Evolutionary conservation across 23 tunicate genomes (phyloP), one percentile per base, ranked within the genome.

Genomic region (Aplidium turbinatum): DNA sequence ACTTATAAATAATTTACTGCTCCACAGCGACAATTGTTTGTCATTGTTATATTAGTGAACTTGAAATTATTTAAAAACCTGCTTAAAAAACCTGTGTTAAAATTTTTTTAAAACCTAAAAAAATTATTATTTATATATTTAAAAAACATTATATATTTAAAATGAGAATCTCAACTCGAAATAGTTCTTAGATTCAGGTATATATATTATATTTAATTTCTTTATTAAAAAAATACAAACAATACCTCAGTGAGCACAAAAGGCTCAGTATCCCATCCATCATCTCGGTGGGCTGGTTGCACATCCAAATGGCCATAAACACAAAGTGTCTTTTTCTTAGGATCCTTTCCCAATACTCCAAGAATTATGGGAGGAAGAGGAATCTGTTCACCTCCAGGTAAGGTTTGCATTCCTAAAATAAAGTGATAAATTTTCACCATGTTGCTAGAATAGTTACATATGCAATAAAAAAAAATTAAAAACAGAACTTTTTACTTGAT

Each of bases 201-300:
- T n/a, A n/a, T n/a, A n/a, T n/a, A n/a, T n/a, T n/a, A n/a, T n/a
- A n/a, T n/a, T n/a, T n/a, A n/a, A n/a, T n/a, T n/a, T n/a, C n/a
- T n/a, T n/a, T n/a, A n/a, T n/a, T n/a, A n/a, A n/a, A 42, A 16
- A 42, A 42, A 42, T 42, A 16, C 11, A 38, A 71, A 48, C 18
- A 4, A 21, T 61, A 85, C 86, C 72, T 95, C 99, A n/a, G 95
- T 91, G 20, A 95, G 75, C 48, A 89, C 96, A 70, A 89, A 95
- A 23, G 99, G 99, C 50, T 88, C 96, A 13, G 99, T 83, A 73
- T 95, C 96, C 99, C 99, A 95, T 0, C 99, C 99, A 80, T 95
- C 99, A 30, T 73, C 81, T 39, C 31, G 47, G 29, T 79, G 69
- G 24, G 99, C 99, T 33, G 99, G 99, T 68, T 95, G 99, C 21